A percentile compares a stretch with the other conserved stretches of the same genome.
Conservation (phyloP, 2,888 invertebrate species). For the Athalia circularis region DNA sequence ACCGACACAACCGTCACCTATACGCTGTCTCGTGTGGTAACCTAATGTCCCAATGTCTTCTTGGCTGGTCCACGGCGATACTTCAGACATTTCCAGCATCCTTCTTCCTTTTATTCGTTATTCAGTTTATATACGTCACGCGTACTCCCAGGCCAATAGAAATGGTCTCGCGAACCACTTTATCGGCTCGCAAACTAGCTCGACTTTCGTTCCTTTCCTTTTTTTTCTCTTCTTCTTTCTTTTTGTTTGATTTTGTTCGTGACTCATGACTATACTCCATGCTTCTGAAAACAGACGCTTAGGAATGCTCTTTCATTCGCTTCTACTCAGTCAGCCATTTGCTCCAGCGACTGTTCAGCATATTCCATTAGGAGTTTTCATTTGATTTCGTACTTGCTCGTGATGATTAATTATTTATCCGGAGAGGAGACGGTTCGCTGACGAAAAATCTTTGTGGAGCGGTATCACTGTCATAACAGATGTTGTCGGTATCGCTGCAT, state of each 20-base stretch:
- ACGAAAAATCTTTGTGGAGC: no score
- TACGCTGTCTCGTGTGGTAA: no score
- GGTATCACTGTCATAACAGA: no score
- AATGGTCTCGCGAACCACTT: slow-evolving; percentile 34
- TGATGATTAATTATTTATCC: no score
- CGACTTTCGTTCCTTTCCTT: neutral
- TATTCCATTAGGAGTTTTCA: neutral
- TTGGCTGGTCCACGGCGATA: no score
- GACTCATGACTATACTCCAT: neutral
- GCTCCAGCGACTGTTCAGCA: neutral
- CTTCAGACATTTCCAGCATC: no score
- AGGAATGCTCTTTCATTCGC: slow-evolving; percentile 9
- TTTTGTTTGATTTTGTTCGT: neutral
- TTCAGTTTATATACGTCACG: no score
- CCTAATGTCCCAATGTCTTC: no score
- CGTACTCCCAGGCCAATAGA: slow-evolving; percentile 19
- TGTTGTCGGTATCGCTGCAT: neutral
- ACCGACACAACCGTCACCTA: no score
- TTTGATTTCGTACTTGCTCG: neutral
- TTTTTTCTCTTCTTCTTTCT: no score
- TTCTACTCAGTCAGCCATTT: neutral
- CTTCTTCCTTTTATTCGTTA: no score
- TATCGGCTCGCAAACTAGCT: slow-evolving; percentile 32
- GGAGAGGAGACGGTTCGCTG: no score
- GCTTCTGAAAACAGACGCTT: neutral